These are phyloP conservation scores for Eidolon helvum DNA, from an alignment of 2,113 vertebrate genomes.

Conservation along the genomic window DNA sequence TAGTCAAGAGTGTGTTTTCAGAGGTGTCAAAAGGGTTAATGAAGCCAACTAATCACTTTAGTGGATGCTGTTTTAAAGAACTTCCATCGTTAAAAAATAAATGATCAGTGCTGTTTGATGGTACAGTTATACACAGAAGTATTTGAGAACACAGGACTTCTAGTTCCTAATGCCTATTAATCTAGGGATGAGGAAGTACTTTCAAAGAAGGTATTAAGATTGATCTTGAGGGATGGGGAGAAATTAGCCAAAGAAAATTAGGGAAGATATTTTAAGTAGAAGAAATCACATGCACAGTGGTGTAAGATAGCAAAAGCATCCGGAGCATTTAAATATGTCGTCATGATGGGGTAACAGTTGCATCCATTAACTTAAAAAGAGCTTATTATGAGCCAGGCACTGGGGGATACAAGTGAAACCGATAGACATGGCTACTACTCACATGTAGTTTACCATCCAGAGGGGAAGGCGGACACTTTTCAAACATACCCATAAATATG, in stretches of 20 bases:
- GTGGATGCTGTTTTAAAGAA: not conserved
- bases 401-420: not conserved
- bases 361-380: not conserved
- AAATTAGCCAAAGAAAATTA: not conserved
- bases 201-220: not conserved
- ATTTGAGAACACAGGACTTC: not conserved
- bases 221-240: not conserved
- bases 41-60: not conserved
- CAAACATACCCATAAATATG: not conserved
- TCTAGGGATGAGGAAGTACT: not conserved
- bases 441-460: not conserved
- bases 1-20: not conserved
- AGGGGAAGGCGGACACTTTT: not conserved
- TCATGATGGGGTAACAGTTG: not conserved
- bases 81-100: not conserved
- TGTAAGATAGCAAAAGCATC: not conserved
- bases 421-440: not conserved
- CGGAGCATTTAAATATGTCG: not conserved
- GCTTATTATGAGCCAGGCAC: not conserved
- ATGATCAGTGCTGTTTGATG: not conserved
- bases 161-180: not conserved
- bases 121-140: not conserved
- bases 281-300: not conserved
- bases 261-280: not conserved
- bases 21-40: not conserved